Conservation (phyloP, 2,888 invertebrate genomes). For the Ennomos quercinarius region DNA sequence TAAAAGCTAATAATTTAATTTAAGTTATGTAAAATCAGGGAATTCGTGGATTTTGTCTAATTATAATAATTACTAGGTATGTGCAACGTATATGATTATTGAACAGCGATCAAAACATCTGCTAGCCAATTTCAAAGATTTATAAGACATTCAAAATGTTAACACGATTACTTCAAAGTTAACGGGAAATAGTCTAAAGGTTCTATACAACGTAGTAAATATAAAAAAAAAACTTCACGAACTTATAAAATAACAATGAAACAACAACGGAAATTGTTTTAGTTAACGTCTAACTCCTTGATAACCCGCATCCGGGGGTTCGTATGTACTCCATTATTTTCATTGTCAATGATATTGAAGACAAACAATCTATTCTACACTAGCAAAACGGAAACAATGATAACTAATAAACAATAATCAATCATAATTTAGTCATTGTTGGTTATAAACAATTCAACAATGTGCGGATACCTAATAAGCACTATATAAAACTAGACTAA, state of each 20-base stretch:
- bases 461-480: slow-evolving; percentile 4
- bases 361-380: slow-evolving; percentile 14
- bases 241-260: slow-evolving; percentile 8
- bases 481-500: neutral
- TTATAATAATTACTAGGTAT: too few species aligned
- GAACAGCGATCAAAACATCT: too few species aligned
- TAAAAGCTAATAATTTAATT: too few species aligned
- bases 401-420: slow-evolving; percentile 17
- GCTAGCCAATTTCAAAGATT: too few species aligned
- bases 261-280: slow-evolving; percentile 2
- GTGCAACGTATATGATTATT: too few species aligned
- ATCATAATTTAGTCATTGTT: slow-evolving; percentile 11
- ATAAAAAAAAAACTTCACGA: neutral
- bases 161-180: too few species aligned
- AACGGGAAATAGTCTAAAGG: too few species aligned
- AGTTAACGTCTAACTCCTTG: slow-evolving; percentile 20
- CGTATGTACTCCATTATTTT: slow-evolving; percentile 1
- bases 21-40: too few species aligned
- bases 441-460: slow-evolving; percentile 17
- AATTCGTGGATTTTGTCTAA: too few species aligned
- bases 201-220: neutral
- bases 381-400: slow-evolving; percentile 12
- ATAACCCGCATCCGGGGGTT: slow-evolving; percentile 37
- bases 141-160: too few species aligned
- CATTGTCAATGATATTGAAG: slow-evolving; percentile 15